These are phyloP conservation scores for Hyla sarda DNA, from an alignment of 2,113 vertebrate genomes.

Conservation along the genomic window DNA sequence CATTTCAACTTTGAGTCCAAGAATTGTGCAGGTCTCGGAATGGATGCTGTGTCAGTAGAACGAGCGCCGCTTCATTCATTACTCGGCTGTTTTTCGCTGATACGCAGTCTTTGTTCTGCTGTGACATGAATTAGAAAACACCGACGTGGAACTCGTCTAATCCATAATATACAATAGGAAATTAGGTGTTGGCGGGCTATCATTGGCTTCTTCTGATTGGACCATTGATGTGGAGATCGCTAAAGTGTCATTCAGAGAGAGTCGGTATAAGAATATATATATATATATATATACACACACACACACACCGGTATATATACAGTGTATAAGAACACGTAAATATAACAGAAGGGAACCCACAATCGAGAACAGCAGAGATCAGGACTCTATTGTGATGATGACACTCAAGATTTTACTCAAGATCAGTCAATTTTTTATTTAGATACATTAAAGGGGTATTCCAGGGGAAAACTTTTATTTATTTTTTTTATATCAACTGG, in stretches of 20 bases:
- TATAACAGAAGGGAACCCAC: neutral
- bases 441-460: no score
- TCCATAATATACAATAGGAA: neutral
- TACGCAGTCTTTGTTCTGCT: constrained; percentile 3
- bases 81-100: constrained; percentile 19
- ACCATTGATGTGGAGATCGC: neutral
- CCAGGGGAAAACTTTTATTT: no score
- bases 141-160: neutral
- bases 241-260: neutral
- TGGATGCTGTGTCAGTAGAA: constrained; percentile 39
- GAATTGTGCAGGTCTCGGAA: constrained; percentile 20
- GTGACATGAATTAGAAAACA: constrained; percentile 29
- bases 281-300: no score
- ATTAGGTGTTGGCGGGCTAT: neutral
- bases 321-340: neutral
- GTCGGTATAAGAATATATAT: neutral
- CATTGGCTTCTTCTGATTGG: neutral
- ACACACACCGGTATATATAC: no score
- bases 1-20: constrained; percentile 26
- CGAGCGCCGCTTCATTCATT: constrained; percentile 34
- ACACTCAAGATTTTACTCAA: no score
- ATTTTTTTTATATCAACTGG: no score
- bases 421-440: no score
- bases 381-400: no score
- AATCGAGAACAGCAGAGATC: no score